A percentile compares a stretch with the other conserved stretches of the same genome.
phyloP scores from a whole-genome alignment of 2,113 vertebrate species.

The Irena cyanogastra region DNA sequence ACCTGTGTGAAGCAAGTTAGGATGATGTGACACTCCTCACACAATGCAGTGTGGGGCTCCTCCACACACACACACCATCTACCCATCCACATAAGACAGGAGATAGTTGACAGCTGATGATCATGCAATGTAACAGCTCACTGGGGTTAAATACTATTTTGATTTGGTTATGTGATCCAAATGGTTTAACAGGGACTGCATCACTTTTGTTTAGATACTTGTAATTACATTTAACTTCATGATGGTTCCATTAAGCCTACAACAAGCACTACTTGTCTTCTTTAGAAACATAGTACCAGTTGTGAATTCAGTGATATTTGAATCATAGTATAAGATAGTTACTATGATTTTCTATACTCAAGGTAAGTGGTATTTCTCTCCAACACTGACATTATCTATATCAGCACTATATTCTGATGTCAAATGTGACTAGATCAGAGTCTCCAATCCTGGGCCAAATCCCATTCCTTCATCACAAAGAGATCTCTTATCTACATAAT shows the following conservation, averaged over 20 bases:
- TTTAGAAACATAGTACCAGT: not conserved
- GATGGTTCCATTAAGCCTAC: not conserved
- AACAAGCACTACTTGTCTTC: not conserved
- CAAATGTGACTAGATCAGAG: not conserved
- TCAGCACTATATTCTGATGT: not conserved
- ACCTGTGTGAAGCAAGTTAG: not conserved
- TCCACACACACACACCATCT: not conserved
- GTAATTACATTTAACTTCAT: not conserved
- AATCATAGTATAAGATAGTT: not conserved
- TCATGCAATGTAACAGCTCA: not conserved
- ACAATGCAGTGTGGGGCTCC: not conserved
- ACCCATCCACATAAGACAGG: not conserved
- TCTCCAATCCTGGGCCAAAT: not conserved
- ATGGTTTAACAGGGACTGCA: not conserved
- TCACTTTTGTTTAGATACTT: not conserved
- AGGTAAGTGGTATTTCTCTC: not conserved
- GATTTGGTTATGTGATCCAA: not conserved
- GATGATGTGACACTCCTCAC: not conserved
- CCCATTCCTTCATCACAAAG: not conserved
- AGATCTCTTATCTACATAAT: not conserved
- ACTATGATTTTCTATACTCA: not conserved
- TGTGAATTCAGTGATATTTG: not conserved
- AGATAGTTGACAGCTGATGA: not conserved
- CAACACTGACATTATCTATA: not conserved
- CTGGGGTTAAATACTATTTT: not conserved